Evolutionary conservation across 2,888 invertebrate genomes (phyloP), one percentile per base, ranked within the genome.

Genomic region (Erannis defoliaria): DNA sequence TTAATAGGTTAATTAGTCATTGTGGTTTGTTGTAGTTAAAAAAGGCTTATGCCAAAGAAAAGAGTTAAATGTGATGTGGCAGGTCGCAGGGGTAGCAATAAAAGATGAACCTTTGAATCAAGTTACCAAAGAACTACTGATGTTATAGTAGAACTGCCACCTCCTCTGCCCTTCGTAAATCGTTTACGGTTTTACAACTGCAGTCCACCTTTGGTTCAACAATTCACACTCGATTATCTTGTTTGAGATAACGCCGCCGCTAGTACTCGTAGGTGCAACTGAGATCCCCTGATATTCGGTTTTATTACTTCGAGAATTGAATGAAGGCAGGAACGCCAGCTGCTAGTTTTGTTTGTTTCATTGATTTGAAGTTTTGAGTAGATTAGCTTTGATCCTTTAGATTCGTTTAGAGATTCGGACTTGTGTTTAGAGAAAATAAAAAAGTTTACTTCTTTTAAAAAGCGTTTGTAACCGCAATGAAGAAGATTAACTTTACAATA

Each of bases 151-250:
- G 53, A 62, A 63, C 49, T 69, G 56, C 67, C 61, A 51, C 67
- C 63, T 63, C 64, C 48, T 46, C 35, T 55, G 35, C 58, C 12
- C 26, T 67, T 65, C 62, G 65, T 68, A 61, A 55, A 56, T 63
- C 68, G 58, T 67, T 59, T 61, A 64, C 48, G 51, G 58, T 58
- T 70, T 68, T 68, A 68, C 68, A 64, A 54, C 57, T 57, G 49
- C 76, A 80, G 77, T 82, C 82, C 79, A 61, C 55, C 77, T 86
- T 78, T 81, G 80, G 82, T 73, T 76, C 74, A 78, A 79, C 89
- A 87, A 90, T 91, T 90, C 86, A 90, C 91, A 91, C 89, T 86
- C 81, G 88, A 90, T 91, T 86, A 90, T 89, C 82, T 85, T 86
- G 86, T 85, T 76, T 73, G 77, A 85, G 88, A 89, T 89, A 87